Conservation (phyloP, 2,888 invertebrate genomes). For the Caenorhabditis sp. region DNA sequence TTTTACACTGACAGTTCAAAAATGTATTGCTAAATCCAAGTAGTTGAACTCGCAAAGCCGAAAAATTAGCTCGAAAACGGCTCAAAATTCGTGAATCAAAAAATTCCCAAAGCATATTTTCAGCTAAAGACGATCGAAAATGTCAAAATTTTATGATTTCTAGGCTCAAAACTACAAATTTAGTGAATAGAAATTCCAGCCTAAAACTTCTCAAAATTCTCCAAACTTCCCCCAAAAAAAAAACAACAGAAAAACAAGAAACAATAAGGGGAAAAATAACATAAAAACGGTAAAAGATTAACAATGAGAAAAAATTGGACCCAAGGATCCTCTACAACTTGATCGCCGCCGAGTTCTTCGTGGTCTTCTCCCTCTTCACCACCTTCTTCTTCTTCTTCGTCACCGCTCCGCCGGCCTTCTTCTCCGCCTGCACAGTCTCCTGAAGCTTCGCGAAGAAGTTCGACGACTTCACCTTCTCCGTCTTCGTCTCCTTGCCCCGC, state of each 20-base stretch:
- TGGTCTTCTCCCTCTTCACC: slow-evolving; percentile 61
- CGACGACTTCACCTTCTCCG: slow-evolving; percentile 60
- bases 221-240: neutral
- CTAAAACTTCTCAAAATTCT: neutral
- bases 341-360: slow-evolving; percentile 64
- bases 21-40: no score
- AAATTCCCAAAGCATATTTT: no score
- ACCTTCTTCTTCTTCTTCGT: slow-evolving; percentile 69
- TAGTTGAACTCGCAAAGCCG: no score
- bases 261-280: slow-evolving; percentile 16
- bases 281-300: no score
- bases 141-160: no score
- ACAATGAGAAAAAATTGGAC: slow-evolving; percentile 19
- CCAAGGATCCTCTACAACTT: slow-evolving; percentile 56
- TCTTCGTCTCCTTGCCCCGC: slow-evolving; percentile 42
- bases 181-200: neutral
- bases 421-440: slow-evolving; percentile 67
- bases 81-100: no score
- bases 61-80: no score
- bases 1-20: no score
- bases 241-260: neutral
- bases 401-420: slow-evolving; percentile 50
- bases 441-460: slow-evolving; percentile 73
- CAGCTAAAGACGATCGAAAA: no score
- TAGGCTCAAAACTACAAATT: neutral